phyloP scores from a whole-genome alignment of 1,140 invertebrate species.

The Cataglyphis hispanica region DNA sequence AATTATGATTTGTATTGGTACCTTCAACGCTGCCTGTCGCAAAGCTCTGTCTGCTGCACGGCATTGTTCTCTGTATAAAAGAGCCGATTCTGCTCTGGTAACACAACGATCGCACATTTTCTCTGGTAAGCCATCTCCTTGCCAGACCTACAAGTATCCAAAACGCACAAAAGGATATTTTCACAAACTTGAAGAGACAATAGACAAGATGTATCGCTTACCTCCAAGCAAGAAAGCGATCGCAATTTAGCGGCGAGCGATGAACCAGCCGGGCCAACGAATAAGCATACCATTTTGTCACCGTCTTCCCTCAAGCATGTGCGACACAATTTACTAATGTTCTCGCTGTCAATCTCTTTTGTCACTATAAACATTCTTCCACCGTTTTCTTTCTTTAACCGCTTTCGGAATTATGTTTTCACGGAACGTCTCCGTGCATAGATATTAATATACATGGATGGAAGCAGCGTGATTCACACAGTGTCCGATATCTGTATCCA shows the following conservation, averaged over 20 bases:
- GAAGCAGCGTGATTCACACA: too few relatives aligned
- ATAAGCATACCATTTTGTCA: constrained; percentile 86
- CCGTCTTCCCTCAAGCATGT: constrained; percentile 84
- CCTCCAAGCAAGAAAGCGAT: constrained; percentile 84
- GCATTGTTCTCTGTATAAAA: constrained; percentile 85
- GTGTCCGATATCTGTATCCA: too few relatives aligned
- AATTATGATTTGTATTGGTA: constrained; percentile 71
- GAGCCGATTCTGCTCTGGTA: constrained; percentile 84
- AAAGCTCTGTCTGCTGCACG: constrained; percentile 84
- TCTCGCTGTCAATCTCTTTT: constrained; percentile 85
- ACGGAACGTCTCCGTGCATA: too few relatives aligned
- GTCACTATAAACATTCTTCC: constrained; percentile 84
- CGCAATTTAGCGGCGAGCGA: constrained; percentile 84
- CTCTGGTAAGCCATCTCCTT: constrained; percentile 85
- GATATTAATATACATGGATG: too few relatives aligned
- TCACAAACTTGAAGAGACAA: background rate
- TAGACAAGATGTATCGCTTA: constrained; percentile 49
- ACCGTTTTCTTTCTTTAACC: background rate
- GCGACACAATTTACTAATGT: constrained; percentile 84
- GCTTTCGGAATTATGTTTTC: background rate
- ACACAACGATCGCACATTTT: constrained; percentile 85
- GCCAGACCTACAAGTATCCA: constrained; percentile 79
- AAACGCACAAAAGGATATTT: background rate
- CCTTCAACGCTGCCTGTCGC: constrained; percentile 82
- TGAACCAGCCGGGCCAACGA: constrained; percentile 83